These are phyloP conservation scores for Ellobium chinense DNA, from an alignment of 2,888 invertebrate genomes.

Conservation along the genomic window DNA sequence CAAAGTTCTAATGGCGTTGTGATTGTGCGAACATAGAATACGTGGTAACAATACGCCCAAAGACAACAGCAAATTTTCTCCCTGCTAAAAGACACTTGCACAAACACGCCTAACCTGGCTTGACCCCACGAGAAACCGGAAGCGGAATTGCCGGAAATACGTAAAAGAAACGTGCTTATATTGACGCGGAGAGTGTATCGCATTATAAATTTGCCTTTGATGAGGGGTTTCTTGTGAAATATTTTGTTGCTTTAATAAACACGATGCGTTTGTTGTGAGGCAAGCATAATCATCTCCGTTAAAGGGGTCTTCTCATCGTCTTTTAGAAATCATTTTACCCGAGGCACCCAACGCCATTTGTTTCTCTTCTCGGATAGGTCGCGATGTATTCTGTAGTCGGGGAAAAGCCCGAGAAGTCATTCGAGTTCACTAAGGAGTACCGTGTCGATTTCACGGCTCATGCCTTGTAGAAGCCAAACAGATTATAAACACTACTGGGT, in stretches of 20 bases:
- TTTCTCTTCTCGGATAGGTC: too few relatives aligned
- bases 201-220: constrained; percentile 32
- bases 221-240: neutral
- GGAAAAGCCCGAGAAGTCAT: too few relatives aligned
- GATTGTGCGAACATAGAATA: constrained; percentile 15
- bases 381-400: too few relatives aligned
- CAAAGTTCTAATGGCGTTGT: constrained; percentile 25
- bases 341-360: too few relatives aligned
- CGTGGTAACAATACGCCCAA: constrained; percentile 37
- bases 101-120: constrained; percentile 46
- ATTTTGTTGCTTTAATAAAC: constrained; percentile 18
- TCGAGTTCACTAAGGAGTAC: too few relatives aligned
- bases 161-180: constrained; percentile 28
- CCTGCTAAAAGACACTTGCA: constrained; percentile 47
- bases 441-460: too few relatives aligned
- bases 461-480: too few relatives aligned
- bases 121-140: constrained; percentile 42
- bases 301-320: too few relatives aligned
- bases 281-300: neutral
- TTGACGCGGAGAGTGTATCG: constrained; percentile 18
- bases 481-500: too few relatives aligned
- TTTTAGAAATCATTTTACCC: too few relatives aligned
- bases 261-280: neutral
- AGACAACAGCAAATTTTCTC: constrained; percentile 43
- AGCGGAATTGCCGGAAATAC: constrained; percentile 35